These are phyloP conservation scores for Trichechus manatus DNA, from an alignment of 2,113 vertebrate genomes.

Conservation along the genomic window DNA sequence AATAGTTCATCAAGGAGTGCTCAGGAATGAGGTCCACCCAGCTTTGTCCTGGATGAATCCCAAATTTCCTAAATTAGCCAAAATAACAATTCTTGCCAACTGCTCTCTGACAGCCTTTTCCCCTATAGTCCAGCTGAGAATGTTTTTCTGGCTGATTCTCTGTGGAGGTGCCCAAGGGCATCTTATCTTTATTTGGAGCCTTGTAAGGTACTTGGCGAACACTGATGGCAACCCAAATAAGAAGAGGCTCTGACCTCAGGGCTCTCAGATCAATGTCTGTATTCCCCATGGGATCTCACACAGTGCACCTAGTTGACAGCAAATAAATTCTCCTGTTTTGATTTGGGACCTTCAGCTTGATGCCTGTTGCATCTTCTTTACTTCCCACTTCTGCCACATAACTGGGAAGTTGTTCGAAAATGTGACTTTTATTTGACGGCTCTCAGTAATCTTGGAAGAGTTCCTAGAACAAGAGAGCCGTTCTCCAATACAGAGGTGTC, in stretches of 20 bases:
- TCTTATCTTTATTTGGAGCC: not conserved
- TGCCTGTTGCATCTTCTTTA: not conserved
- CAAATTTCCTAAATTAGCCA: conserved; percentile 56
- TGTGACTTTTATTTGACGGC: not conserved
- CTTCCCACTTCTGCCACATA: not conserved
- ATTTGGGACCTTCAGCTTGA: not conserved
- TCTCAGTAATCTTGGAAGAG: not conserved
- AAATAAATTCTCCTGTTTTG: not conserved
- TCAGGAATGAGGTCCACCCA: conserved; percentile 59
- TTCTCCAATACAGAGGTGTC: not conserved
- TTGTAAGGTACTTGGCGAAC: not conserved
- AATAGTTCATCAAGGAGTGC: conserved; percentile 52
- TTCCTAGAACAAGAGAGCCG: not conserved
- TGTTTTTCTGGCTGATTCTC: conserved; percentile 4
- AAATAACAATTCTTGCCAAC: conserved; percentile 29
- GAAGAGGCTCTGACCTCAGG: not conserved
- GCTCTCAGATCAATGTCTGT: not conserved
- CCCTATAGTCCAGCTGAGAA: not conserved
- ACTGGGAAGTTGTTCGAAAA: not conserved
- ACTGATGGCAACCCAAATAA: not conserved
- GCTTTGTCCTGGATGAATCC: conserved; percentile 26
- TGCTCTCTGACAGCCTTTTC: not conserved
- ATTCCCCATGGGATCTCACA: not conserved
- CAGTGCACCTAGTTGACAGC: accelerated
- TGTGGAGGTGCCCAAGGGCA: not conserved